These are phyloP conservation scores for Enchytraeus crypticus DNA, from an alignment of 2,888 invertebrate genomes.

Conservation along the genomic window DNA sequence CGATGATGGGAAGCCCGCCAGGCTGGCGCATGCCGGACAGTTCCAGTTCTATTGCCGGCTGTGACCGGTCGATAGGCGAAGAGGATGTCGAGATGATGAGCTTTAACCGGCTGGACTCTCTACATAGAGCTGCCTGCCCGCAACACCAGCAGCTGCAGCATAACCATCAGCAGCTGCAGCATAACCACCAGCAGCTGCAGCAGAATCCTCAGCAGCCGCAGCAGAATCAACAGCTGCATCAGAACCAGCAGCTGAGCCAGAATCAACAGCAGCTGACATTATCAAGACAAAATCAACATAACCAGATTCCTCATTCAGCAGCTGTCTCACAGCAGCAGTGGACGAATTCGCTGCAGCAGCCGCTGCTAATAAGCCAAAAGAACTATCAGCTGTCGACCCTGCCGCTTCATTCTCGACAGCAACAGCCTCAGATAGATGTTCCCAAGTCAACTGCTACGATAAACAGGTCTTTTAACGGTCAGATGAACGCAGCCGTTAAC, in stretches of 20 bases:
- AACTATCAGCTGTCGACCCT: background rate
- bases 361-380: background rate
- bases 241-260: too few relatives aligned
- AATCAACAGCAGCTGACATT: too few relatives aligned
- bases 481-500: background rate
- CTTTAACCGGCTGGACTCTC: background rate
- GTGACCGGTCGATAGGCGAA: background rate
- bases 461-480: background rate
- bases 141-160: background rate
- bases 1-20: background rate
- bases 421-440: background rate
- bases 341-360: too few relatives aligned
- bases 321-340: too few relatives aligned
- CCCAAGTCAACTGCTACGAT: background rate
- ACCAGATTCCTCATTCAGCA: too few relatives aligned
- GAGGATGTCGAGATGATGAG: background rate
- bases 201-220: background rate
- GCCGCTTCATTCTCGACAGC: background rate
- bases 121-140: background rate
- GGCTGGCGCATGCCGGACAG: background rate
- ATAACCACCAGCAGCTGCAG: background rate
- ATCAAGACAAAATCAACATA: too few relatives aligned
- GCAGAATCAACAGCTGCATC: too few relatives aligned
- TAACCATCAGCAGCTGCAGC: background rate
- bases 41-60: background rate